phyloP scores from a whole-genome alignment of 30 jellyfish, hydroid and myxozoan genomes.

The Mastigias papua region DNA sequence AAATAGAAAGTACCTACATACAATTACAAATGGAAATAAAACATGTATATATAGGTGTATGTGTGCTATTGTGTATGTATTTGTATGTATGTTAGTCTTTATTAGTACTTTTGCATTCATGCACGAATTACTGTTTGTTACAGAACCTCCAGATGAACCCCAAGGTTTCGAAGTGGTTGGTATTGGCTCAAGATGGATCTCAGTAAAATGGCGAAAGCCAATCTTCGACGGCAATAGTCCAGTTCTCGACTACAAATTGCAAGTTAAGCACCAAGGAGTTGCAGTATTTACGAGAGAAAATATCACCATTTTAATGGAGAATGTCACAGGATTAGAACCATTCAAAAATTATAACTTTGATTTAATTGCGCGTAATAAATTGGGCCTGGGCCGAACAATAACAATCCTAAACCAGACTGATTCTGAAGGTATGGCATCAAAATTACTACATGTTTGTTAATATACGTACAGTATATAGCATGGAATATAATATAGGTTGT shows the following conservation, averaged over 20 bases:
- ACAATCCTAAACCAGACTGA: background rate
- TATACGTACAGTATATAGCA: too few species aligned
- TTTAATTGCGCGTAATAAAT: conserved; percentile 4
- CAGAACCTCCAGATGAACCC: conserved; percentile 36
- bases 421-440: conserved; percentile 13
- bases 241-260: background rate
- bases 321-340: conserved; percentile 24
- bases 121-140: background rate
- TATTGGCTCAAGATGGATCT: conserved; percentile 4
- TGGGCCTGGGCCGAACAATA: conserved; percentile 2
- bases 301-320: background rate
- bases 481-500: too few species aligned
- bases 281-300: background rate
- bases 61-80: background rate
- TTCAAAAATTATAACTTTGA: conserved; percentile 28
- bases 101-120: background rate
- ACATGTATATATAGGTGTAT: too few species aligned
- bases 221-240: conserved; percentile 26
- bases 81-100: too few species aligned
- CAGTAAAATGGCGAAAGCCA: conserved; percentile 22
- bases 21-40: too few species aligned
- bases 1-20: too few species aligned
- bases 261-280: background rate
- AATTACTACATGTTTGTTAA: background rate
- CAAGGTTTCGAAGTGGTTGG: background rate